These are phyloP conservation scores for Caenorhabditis sp. DNA, from an alignment of 2,888 invertebrate genomes.

Conservation along the genomic window DNA sequence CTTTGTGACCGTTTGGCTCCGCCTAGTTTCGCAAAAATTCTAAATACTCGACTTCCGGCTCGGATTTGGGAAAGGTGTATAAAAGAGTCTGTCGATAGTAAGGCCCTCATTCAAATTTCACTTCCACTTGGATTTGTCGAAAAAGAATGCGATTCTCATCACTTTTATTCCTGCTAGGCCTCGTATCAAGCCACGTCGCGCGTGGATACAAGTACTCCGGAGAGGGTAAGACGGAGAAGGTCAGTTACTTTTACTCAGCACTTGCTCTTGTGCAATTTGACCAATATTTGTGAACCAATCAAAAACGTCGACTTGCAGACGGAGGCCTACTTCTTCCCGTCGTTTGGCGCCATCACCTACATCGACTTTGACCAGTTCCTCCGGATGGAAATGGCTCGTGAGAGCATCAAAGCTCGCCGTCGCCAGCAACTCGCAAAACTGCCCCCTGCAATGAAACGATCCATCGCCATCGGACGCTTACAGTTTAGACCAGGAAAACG, in stretches of 20 bases:
- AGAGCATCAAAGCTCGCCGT: not conserved
- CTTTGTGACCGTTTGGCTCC: conserved; percentile 19
- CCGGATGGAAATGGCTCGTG: not conserved
- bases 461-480: conserved; percentile 41
- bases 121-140: too few relatives aligned
- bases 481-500: conserved; percentile 59
- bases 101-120: too few relatives aligned
- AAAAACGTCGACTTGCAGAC: not conserved
- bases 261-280: too few relatives aligned
- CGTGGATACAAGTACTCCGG: too few relatives aligned
- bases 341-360: conserved; percentile 8
- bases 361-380: conserved; percentile 20
- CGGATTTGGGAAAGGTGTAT: too few relatives aligned
- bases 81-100: too few relatives aligned
- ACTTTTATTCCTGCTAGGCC: not conserved
- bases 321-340: not conserved
- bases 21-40: too few relatives aligned
- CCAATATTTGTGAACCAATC: not conserved
- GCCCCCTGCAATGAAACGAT: conserved; percentile 30
- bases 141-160: too few relatives aligned
- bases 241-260: too few relatives aligned
- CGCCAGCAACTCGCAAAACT: conserved; percentile 44
- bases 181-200: not conserved
- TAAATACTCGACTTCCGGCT: too few relatives aligned
- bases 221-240: not conserved